phyloP scores from a whole-genome alignment of 2,113 vertebrate genomes.

The Rhipidura dahli region DNA sequence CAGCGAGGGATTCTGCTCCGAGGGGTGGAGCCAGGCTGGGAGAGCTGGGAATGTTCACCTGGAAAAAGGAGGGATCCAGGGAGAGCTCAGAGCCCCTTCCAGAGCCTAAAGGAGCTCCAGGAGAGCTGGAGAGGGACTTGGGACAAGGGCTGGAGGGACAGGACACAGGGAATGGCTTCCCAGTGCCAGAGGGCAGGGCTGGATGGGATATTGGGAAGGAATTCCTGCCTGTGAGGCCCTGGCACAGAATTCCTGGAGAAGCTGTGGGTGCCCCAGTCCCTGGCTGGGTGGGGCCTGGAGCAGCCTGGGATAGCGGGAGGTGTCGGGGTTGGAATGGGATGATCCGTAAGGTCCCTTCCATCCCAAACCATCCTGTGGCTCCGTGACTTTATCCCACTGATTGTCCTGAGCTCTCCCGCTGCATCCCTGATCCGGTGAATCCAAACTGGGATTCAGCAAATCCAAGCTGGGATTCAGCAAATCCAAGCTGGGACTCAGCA shows the following conservation, averaged over 20 bases:
- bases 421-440: neutral
- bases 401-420: neutral
- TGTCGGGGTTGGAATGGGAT: too few relatives aligned
- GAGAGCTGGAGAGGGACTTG: neutral
- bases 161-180: neutral
- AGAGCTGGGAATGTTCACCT: neutral
- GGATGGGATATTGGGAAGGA: neutral
- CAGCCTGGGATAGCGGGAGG: rapidly evolving
- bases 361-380: neutral
- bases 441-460: neutral
- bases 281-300: rapidly evolving
- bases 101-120: neutral
- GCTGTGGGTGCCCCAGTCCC: neutral
- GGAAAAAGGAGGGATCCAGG: neutral
- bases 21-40: neutral
- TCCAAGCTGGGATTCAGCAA: neutral
- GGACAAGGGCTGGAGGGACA: neutral
- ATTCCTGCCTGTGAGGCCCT: neutral
- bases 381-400: rapidly evolving
- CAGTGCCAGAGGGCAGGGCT: neutral
- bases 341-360: neutral
- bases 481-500: too few relatives aligned
- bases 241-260: neutral
- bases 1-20: neutral
- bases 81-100: neutral